phyloP scores from a whole-genome alignment of 2,797 vertebrate genomes.

The Taenioides sp. region DNA sequence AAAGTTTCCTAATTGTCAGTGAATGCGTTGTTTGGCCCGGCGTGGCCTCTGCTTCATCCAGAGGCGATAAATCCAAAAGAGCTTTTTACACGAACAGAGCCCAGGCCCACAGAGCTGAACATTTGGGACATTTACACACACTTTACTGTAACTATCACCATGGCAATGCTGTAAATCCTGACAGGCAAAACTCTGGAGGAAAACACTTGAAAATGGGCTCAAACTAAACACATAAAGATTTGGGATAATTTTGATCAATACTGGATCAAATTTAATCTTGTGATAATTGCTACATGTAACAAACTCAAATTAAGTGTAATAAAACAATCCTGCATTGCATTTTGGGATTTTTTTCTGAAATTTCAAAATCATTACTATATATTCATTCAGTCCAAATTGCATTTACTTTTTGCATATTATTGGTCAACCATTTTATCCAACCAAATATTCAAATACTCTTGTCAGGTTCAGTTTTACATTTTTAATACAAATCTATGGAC shows the following conservation, averaged over 20 bases:
- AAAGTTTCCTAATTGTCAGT: constrained; percentile 61
- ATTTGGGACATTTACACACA: neutral
- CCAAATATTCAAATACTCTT: no score
- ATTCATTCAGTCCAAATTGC: neutral
- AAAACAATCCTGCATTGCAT: no score
- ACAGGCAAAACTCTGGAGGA: neutral
- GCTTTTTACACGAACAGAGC: neutral
- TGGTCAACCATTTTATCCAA: no score
- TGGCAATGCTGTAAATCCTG: neutral
- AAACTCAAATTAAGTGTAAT: no score
- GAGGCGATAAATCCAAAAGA: constrained; percentile 21
- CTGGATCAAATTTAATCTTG: no score
- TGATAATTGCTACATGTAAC: no score
- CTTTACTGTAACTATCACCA: neutral
- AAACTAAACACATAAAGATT: no score
- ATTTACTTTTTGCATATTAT: neutral
- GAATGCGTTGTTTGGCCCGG: constrained; percentile 43
- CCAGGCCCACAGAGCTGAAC: neutral
- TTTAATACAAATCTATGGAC: no score
- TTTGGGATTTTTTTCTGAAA: no score
- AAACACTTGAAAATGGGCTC: neutral
- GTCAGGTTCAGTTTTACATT: neutral
- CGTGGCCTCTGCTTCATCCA: neutral
- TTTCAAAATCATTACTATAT: no score
- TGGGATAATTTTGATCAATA: no score